Conservation (phyloP, 1,140 invertebrate species). For the Drosophila repletoides region DNA sequence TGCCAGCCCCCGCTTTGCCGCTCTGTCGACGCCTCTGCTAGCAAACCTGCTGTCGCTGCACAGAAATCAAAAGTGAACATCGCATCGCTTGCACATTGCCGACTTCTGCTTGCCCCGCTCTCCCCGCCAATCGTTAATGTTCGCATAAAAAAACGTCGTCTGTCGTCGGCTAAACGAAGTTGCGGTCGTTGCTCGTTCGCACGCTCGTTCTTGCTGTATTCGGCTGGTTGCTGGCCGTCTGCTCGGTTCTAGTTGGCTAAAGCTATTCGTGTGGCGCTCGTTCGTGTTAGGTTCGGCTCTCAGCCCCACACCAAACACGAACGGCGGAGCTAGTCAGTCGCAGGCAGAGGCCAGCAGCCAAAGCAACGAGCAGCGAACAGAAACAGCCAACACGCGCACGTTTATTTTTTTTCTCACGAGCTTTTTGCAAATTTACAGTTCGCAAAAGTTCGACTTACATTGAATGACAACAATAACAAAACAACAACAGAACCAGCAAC, state of each 20-base stretch:
- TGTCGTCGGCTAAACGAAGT: slow-evolving; percentile 38
- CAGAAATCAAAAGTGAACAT: slow-evolving; percentile 80
- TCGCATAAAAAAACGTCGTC: slow-evolving; percentile 11
- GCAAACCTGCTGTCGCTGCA: slow-evolving; percentile 75
- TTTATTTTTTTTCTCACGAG: slow-evolving; percentile 44
- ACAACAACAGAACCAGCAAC: slow-evolving; percentile 10
- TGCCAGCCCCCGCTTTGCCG: neutral
- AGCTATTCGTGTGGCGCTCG: slow-evolving; percentile 46
- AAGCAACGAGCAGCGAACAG: slow-evolving; percentile 32
- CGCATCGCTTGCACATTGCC: slow-evolving; percentile 59
- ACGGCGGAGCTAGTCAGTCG: slow-evolving; percentile 38
- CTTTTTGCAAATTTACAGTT: slow-evolving; percentile 49
- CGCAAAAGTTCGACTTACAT: slow-evolving; percentile 32
- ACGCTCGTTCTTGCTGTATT: slow-evolving; percentile 41
- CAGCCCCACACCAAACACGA: slow-evolving; percentile 44
- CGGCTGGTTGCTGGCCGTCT: slow-evolving; percentile 60
- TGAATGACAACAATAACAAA: slow-evolving; percentile 32
- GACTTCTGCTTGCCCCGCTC: neutral
- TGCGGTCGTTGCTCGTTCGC: slow-evolving; percentile 64
- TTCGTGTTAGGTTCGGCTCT: slow-evolving; percentile 27
- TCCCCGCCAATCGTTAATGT: neutral
- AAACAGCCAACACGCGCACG: slow-evolving; percentile 27
- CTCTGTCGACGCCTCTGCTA: neutral
- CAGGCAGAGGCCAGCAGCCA: slow-evolving; percentile 50
- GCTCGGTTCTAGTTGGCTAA: slow-evolving; percentile 74